Evolutionary conservation across 2,797 vertebrate genomes (phyloP).

Genomic region (Phalloptychus januarius): DNA sequence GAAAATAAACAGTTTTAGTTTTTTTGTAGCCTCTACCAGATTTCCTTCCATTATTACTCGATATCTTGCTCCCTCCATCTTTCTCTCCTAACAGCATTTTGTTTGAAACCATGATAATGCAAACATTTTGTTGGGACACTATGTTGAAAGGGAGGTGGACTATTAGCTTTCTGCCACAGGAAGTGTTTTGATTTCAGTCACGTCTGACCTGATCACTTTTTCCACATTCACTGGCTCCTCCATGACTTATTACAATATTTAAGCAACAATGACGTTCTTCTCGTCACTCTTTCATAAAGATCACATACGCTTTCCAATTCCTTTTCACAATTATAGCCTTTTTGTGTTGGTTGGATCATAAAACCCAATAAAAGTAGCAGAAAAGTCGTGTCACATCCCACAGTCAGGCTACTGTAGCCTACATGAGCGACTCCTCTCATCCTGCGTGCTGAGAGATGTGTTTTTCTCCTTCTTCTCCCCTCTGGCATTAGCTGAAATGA

Average conservation of each 20-base stretch:
- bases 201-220: background rate
- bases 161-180: background rate
- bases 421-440: background rate
- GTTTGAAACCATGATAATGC: background rate
- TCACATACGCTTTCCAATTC: background rate
- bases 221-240: background rate
- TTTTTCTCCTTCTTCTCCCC: background rate
- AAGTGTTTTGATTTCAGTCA: background rate
- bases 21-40: background rate
- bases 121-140: background rate
- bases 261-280: background rate
- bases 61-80: background rate
- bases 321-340: background rate
- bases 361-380: background rate
- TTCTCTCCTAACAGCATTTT: background rate
- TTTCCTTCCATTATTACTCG: background rate
- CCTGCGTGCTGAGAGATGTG: background rate
- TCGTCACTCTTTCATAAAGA: background rate
- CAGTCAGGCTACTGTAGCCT: background rate
- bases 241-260: background rate
- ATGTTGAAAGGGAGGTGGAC: background rate
- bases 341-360: background rate
- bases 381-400: background rate
- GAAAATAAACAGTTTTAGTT: background rate
- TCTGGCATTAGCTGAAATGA: background rate